These are phyloP conservation scores for Sylvia borin DNA, from an alignment of 2,797 vertebrate species.

Conservation along the genomic window DNA sequence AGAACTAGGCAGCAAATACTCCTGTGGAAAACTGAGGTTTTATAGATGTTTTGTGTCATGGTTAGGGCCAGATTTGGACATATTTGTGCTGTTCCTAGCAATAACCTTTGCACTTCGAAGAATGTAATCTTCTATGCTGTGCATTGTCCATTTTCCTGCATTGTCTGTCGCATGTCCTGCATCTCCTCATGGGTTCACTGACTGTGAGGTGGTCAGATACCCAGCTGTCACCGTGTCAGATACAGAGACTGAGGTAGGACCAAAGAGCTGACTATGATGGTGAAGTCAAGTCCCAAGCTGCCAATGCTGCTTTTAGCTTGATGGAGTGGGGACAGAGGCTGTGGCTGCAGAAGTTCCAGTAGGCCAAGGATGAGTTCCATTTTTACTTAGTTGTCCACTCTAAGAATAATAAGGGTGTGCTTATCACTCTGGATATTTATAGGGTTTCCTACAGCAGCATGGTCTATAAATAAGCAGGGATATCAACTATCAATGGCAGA, in stretches of 20 bases:
- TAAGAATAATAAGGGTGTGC: neutral
- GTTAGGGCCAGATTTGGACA: neutral
- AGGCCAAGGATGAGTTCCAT: constrained; percentile 5
- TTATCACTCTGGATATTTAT: constrained; percentile 30
- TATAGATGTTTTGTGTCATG: neutral
- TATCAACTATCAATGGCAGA: neutral
- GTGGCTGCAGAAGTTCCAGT: neutral
- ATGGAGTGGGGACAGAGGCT: neutral
- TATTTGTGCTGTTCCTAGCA: neutral
- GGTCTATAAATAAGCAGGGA: constrained; percentile 43
- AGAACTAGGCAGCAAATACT: neutral
- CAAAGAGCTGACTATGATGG: neutral
- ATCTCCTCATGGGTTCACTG: neutral
- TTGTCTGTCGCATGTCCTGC: neutral
- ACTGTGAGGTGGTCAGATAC: neutral
- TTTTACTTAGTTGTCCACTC: neutral
- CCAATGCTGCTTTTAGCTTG: neutral
- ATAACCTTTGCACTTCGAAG: neutral
- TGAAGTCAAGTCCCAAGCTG: neutral
- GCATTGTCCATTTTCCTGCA: neutral
- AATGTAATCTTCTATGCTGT: neutral
- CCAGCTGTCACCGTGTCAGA: neutral
- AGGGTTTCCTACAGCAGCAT: neutral
- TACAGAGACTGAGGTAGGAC: neutral
- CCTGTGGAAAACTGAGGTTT: neutral